Evolutionary conservation across 2,888 invertebrate genomes (phyloP).

Genomic region (Ellobium chinense): DNA sequence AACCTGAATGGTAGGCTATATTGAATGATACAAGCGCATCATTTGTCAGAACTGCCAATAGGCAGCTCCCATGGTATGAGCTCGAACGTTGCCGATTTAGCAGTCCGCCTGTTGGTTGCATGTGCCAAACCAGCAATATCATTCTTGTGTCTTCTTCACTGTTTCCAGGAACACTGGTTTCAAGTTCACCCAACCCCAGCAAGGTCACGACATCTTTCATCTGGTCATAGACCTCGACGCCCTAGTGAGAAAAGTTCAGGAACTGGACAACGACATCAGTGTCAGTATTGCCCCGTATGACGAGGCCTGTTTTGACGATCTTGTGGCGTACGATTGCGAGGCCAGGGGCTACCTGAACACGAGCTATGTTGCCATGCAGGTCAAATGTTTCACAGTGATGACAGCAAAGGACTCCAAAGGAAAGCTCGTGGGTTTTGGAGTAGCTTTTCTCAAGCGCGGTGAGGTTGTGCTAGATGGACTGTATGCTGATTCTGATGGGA

Average conservation of each 20-base stretch:
- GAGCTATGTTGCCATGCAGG: neutral
- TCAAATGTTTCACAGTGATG: neutral
- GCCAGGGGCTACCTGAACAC: conserved; percentile 9
- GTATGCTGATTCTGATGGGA: conserved; percentile 18
- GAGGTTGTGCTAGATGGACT: conserved; percentile 29
- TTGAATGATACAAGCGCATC: no score
- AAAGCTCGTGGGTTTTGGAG: conserved; percentile 2
- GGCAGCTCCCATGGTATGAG: no score
- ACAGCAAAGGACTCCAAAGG: neutral
- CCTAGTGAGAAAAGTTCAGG: neutral
- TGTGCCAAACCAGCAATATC: no score
- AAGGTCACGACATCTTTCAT: conserved; percentile 22
- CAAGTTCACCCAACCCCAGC: conserved; percentile 18
- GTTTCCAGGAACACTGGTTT: conserved; percentile 16
- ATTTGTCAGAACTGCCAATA: no score
- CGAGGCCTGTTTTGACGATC: neutral
- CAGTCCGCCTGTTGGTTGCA: no score
- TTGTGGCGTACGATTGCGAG: neutral
- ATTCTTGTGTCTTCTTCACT: no score
- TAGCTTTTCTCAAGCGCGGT: conserved; percentile 22
- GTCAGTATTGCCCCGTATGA: neutral
- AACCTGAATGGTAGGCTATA: no score
- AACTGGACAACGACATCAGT: neutral
- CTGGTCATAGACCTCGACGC: neutral
- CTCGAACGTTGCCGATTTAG: no score